phyloP scores from a whole-genome alignment of 1,140 invertebrate genomes.

The Apis cerana region DNA sequence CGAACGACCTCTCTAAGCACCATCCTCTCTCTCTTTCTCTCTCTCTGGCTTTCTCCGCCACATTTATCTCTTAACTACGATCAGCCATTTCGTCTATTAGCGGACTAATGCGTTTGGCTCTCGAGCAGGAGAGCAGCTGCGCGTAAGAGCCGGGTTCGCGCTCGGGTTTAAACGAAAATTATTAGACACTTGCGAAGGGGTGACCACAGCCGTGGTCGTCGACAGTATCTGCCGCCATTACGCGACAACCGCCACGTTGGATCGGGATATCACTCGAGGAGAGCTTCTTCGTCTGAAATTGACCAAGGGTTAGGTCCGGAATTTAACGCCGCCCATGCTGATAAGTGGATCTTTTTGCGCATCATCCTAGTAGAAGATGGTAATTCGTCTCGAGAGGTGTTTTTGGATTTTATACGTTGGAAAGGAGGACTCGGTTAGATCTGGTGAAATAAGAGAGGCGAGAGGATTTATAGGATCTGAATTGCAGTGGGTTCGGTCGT shows the following conservation, averaged over 20 bases:
- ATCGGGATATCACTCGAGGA: constrained; percentile 39
- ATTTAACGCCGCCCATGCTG: constrained; percentile 62
- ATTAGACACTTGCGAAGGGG: constrained; percentile 55
- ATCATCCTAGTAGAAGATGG: background rate
- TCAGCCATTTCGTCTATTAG: constrained; percentile 69
- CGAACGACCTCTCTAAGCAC: constrained; percentile 51
- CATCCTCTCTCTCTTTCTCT: background rate
- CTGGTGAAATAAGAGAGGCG: no score
- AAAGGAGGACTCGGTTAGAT: no score
- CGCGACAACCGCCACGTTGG: constrained; percentile 1
- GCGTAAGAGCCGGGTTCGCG: constrained; percentile 46
- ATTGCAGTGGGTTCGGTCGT: background rate
- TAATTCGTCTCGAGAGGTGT: constrained; percentile 20
- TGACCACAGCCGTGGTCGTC: constrained; percentile 45
- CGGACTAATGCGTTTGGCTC: constrained; percentile 63
- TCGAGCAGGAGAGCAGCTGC: constrained; percentile 50
- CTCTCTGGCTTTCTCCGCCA: background rate
- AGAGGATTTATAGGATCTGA: background rate
- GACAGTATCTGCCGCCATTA: constrained; percentile 48
- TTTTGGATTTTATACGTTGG: background rate
- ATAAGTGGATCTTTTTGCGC: constrained; percentile 65
- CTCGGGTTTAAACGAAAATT: constrained; percentile 63
- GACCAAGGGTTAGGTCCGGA: constrained; percentile 46
- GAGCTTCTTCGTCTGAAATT: constrained; percentile 49
- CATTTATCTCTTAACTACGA: constrained; percentile 14